Evolutionary conservation across 2,888 invertebrate genomes (phyloP), one percentile per base, ranked within the genome.

Genomic region (Siphlonurus alternatus): DNA sequence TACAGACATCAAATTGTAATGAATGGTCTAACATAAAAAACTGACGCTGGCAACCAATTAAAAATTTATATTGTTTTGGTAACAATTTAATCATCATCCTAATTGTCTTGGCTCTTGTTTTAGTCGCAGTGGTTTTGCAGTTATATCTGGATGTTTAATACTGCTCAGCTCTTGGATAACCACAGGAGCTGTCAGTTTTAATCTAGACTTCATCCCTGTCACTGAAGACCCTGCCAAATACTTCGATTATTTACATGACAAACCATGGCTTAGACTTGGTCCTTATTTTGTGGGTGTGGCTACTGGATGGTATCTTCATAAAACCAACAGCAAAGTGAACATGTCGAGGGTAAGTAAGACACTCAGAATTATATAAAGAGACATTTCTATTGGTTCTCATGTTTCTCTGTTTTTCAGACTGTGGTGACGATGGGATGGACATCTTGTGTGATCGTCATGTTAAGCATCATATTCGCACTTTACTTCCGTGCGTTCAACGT

Each of bases 201-300:
- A 38, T 1, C 20, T 2, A 38, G 2, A 38, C 23, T 19, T 5
- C 67, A 65, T 65, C 67, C 10, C 24, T 25, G 61, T 7, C 65
- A 71, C 72, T 61, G 64, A 70, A 61, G 72, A 73, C 61, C 73
- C 73, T 1, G 71, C 73, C 61, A 71, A 71, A 1, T 68, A 71
- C 66, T 72, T 71, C 65, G 71, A 72, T 61, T 71, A 69, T 54
- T 68, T 73, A 1, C 76, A 76, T 65, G 71, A 73, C 65, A 74
- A 73, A 19, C 75, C 76, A 0, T 76, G 76, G 76, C 68, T 71
- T 2, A 72, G 76, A 67, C 71, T 76, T 23, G 72, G 74, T n/a
- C 76, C 76, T 2, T 76, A 75, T 64, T 67, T 75, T 24, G 68
- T 76, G 22, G 76, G 76, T 25, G 72, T 76, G 69, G 67, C 69